These are phyloP conservation scores for Atopsyche davidsoni DNA, from an alignment of 1,140 invertebrate species.

Conservation along the genomic window DNA sequence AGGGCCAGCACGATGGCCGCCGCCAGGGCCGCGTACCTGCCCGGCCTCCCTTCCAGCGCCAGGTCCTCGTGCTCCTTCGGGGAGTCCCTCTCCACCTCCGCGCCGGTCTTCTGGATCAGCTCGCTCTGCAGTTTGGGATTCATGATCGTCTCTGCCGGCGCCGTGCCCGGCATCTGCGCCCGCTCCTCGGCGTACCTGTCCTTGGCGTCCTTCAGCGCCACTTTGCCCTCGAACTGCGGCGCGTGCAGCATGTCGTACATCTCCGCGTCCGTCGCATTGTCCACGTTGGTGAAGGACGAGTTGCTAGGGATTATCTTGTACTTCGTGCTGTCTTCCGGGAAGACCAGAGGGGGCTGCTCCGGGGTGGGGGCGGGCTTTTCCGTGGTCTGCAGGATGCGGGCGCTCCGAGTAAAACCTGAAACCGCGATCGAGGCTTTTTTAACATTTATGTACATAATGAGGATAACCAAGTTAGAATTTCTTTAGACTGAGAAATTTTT, in stretches of 20 bases:
- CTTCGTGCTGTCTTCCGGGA: slow-evolving; percentile 21
- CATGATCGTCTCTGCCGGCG: neutral
- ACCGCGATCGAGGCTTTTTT: too few relatives aligned
- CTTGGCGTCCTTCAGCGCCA: neutral
- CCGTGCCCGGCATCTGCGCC: neutral
- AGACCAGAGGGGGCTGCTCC: slow-evolving; percentile 20
- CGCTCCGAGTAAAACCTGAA: too few relatives aligned
- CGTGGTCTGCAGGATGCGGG: too few relatives aligned
- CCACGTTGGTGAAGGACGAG: slow-evolving; percentile 4
- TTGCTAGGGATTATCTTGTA: slow-evolving; percentile 25
- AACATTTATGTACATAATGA: too few relatives aligned
- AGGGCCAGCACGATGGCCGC: slow-evolving; percentile 10
- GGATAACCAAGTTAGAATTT: too few relatives aligned
- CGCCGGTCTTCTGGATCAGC: slow-evolving; percentile 10
- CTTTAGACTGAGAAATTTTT: too few relatives aligned
- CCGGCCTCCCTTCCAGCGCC: neutral
- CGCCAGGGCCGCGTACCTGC: slow-evolving; percentile 9
- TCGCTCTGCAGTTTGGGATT: slow-evolving; percentile 22
- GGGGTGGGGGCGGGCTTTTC: neutral
- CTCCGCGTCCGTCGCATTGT: slow-evolving; percentile 16
- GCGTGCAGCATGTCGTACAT: slow-evolving; percentile 19
- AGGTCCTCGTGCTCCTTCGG: neutral
- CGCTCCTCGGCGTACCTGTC: slow-evolving; percentile 3
- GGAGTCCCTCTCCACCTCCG: slow-evolving; percentile 18
- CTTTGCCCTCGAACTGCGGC: neutral